Conservation (phyloP, 2,113 vertebrate genomes). For the Lycocorax pyrrhopterus region DNA sequence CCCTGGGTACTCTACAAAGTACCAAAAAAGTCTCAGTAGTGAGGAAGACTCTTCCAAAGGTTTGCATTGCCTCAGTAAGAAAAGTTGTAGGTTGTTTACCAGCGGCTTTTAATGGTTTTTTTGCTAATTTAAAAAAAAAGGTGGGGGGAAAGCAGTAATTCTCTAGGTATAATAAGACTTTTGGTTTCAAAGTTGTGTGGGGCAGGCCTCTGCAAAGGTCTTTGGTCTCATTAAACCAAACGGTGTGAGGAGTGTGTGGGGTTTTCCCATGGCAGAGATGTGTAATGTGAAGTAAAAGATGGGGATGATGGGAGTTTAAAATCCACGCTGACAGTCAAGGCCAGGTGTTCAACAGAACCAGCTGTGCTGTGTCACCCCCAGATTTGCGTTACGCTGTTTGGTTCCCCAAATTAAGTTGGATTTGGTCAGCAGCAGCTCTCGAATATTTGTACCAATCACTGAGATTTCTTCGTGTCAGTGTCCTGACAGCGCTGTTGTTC, state of each 20-base stretch:
- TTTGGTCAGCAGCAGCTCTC: background rate
- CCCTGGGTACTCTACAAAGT: fast-evolving
- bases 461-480: background rate
- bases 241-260: fast-evolving
- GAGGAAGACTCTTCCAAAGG: background rate
- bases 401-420: background rate
- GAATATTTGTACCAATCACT: background rate
- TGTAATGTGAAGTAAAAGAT: background rate
- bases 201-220: fast-evolving
- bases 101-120: background rate
- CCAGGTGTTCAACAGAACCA: background rate
- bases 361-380: background rate
- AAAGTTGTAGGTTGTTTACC: background rate
- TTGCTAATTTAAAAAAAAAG: too few species aligned
- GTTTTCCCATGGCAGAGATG: background rate
- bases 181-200: fast-evolving
- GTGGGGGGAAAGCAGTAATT: fast-evolving
- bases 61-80: background rate
- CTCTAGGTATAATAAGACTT: fast-evolving
- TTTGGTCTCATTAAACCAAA: background rate
- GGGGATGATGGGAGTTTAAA: background rate
- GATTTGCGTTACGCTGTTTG: background rate
- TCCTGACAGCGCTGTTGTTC: background rate
- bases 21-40: too few species aligned
- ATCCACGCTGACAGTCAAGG: background rate